Base-by-base conservation (phyloP, 2,888 invertebrate genomes). In the Timandra comae region DNA sequence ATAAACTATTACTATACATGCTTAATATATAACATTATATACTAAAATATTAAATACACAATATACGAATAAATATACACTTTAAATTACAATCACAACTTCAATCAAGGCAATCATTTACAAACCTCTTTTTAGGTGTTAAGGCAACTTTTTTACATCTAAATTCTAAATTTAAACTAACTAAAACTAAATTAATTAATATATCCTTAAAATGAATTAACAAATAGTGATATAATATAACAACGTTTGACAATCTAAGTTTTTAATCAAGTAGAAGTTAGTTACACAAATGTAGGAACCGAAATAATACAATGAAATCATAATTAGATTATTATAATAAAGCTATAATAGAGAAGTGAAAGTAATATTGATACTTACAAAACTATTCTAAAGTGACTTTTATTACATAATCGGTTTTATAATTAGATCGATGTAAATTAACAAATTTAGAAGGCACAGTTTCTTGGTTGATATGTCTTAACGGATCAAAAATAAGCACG, bases 1-100 rank as follows among this genome's bases (percentile, higher is more conserved):
- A 58, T 72, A 70, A 69, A 69, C 57, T 49, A 56, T 58, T 64
- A 67, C 58, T 64, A 56, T 67, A 74, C 66, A 72, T 56, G 52
- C 63, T 63, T 16, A 16, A 16, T n/a, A n/a, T n/a, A n/a, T 65
- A 67, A 8, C 35, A 13, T 49, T 33, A 38, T 45, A 45, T 43
- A 19, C 30, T 34, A 52, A 62, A 42, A 55, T 61, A 62, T 37
- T 46, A 37, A 48, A 59, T 51, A 50, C 55, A 55, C 58, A 50
- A 49, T 59, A 56, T 59, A 43, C 16, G 43, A 64, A 78, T 74
- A 76, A 74, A 76, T 77, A 75, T 59, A 68, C 55, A 62, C 45
- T 61, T 53, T 58, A 47, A 51, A 48, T 54, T 50, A 56, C 16
- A 66, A 75, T 77, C 77, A 78, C 76, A 77, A 67, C 63, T 52